phyloP scores from a whole-genome alignment of 1,140 invertebrate species.

The Papilio glaucus region DNA sequence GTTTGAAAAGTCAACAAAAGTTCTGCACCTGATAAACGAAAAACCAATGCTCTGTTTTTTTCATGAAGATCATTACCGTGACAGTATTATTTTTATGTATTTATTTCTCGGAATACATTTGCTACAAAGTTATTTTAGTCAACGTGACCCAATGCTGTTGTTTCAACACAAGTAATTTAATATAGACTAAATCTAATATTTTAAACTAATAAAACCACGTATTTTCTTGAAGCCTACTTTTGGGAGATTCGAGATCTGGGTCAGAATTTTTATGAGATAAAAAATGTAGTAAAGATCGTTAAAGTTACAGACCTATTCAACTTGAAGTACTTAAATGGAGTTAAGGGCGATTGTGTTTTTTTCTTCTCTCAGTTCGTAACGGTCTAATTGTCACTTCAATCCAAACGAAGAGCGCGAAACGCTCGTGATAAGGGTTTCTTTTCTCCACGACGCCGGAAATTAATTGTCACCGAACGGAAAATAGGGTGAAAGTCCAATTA shows the following conservation, averaged over 20 bases:
- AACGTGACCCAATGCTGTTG: too few relatives aligned
- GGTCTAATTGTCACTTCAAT: constrained; percentile 65
- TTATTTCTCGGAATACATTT: too few relatives aligned
- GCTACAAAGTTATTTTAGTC: too few relatives aligned
- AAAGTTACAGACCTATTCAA: constrained; percentile 31
- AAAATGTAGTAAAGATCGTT: constrained; percentile 32
- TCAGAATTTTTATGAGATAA: constrained; percentile 23
- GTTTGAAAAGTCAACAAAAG: too few relatives aligned
- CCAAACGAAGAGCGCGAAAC: constrained; percentile 66
- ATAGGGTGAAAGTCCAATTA: constrained; percentile 83
- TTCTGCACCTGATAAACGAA: too few relatives aligned
- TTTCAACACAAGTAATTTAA: too few relatives aligned
- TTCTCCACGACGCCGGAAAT: constrained; percentile 76
- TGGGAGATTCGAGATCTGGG: not conserved
- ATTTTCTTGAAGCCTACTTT: not conserved
- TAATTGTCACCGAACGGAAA: constrained; percentile 83
- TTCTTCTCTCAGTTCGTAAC: constrained; percentile 50
- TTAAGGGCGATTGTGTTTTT: constrained; percentile 42
- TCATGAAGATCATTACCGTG: too few relatives aligned
- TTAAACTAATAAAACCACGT: constrained; percentile 16
- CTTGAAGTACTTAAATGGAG: constrained; percentile 36
- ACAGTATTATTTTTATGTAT: too few relatives aligned
- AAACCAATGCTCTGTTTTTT: too few relatives aligned
- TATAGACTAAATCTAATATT: not conserved
- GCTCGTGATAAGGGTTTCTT: constrained; percentile 79